phyloP scores from a whole-genome alignment of 2,113 vertebrate species.

The Euleptes europaea region DNA sequence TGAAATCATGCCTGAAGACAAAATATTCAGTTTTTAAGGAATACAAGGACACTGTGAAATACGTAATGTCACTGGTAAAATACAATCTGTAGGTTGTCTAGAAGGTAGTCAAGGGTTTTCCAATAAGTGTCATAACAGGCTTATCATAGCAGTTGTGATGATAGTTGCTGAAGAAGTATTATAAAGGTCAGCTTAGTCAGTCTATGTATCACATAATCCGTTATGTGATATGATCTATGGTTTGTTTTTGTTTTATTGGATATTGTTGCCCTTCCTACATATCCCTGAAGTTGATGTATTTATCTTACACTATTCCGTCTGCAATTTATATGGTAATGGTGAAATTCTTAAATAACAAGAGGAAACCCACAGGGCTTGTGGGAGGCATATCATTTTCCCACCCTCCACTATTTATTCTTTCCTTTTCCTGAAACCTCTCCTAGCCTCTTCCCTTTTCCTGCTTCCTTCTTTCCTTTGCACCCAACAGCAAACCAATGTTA shows the following conservation, averaged over 20 bases:
- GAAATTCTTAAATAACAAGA: neutral
- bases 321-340: neutral
- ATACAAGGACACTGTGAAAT: neutral
- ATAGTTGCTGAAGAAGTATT: constrained; percentile 4
- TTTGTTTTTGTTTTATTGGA: neutral
- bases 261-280: neutral
- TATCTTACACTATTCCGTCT: neutral
- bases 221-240: neutral
- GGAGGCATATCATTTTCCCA: no score
- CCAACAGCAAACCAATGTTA: no score
- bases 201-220: neutral
- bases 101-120: constrained; percentile 32
- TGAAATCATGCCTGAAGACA: neutral
- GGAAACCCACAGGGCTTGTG: no score
- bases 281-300: neutral
- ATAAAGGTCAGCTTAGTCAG: constrained; percentile 23
- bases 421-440: no score
- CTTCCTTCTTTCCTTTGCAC: no score
- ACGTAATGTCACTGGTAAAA: neutral
- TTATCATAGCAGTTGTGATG: neutral
- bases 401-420: no score
- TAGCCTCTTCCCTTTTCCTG: no score
- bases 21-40: constrained; percentile 16
- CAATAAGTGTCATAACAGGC: constrained; percentile 6
- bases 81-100: constrained; percentile 2